These are phyloP conservation scores for Drosophila guanche DNA, from an alignment of 1,140 invertebrate genomes.

Conservation along the genomic window DNA sequence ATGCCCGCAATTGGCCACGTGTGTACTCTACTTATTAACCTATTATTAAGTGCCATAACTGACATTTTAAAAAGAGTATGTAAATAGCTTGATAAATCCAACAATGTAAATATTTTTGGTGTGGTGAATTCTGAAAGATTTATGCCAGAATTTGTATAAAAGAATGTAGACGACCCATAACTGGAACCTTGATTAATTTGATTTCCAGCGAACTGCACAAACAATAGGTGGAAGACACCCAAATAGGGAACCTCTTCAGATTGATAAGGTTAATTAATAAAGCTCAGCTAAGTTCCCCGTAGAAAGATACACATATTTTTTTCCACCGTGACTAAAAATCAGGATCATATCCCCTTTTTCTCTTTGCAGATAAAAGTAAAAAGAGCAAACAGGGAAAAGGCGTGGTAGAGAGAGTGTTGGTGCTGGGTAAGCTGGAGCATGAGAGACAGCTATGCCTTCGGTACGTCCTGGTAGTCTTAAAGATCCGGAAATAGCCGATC, in stretches of 20 bases:
- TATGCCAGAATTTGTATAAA: constrained; percentile 10
- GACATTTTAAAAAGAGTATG: neutral
- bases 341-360: constrained; percentile 11
- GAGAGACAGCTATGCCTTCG: constrained; percentile 87
- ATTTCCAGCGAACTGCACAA: constrained; percentile 17
- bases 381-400: neutral
- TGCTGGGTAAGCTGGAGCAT: constrained; percentile 50
- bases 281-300: no score
- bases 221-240: no score
- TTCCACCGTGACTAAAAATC: no score
- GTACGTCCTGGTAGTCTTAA: constrained; percentile 95
- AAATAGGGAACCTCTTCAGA: no score
- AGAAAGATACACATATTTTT: no score
- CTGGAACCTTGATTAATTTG: constrained; percentile 39
- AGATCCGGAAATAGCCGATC: constrained; percentile 97
- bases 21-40: neutral
- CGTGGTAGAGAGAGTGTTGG: constrained; percentile 15
- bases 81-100: constrained; percentile 27
- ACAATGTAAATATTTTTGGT: constrained; percentile 32
- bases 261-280: no score
- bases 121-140: constrained; percentile 45
- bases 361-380: constrained; percentile 5
- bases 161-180: constrained; percentile 7
- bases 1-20: constrained; percentile 12
- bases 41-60: no score